phyloP scores from a whole-genome alignment of 2,888 invertebrate genomes.

The Drosophila anomelani region DNA sequence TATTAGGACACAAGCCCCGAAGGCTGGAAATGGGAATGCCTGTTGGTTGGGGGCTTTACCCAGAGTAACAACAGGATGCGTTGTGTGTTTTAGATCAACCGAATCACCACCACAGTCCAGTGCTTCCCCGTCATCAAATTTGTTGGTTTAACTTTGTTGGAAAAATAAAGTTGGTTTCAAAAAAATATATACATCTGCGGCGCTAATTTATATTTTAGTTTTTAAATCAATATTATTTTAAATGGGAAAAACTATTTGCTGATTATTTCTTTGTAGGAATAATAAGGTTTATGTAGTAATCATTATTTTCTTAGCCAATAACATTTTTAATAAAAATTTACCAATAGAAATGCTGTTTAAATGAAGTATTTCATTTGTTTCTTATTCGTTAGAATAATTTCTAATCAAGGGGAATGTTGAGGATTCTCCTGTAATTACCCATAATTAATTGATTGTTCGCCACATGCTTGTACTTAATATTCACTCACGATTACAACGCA shows the following conservation, averaged over 20 bases:
- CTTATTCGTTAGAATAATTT: neutral
- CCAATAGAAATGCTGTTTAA: neutral
- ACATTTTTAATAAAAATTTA: neutral
- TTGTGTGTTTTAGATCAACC: constrained; percentile 38
- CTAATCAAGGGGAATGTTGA: neutral
- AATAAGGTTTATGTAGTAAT: neutral
- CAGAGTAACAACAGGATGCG: constrained; percentile 20
- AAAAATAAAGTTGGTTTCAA: constrained; percentile 62
- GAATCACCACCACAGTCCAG: constrained; percentile 18
- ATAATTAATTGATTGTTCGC: neutral
- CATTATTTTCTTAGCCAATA: neutral
- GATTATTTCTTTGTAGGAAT: neutral
- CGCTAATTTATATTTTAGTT: neutral
- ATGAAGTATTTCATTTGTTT: neutral
- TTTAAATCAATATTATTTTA: constrained; percentile 13
- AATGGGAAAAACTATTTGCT: neutral
- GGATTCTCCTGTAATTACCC: too few species aligned
- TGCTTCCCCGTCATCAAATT: constrained; percentile 3
- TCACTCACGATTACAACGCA: neutral
- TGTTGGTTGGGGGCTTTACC: constrained; percentile 32
- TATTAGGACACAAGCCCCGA: constrained; percentile 52
- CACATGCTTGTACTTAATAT: neutral
- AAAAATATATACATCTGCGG: constrained; percentile 21
- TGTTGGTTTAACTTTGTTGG: constrained; percentile 43
- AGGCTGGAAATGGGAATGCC: constrained; percentile 21